phyloP scores from a whole-genome alignment of 2,113 vertebrate genomes.

The Nothoprocta pentlandii region DNA sequence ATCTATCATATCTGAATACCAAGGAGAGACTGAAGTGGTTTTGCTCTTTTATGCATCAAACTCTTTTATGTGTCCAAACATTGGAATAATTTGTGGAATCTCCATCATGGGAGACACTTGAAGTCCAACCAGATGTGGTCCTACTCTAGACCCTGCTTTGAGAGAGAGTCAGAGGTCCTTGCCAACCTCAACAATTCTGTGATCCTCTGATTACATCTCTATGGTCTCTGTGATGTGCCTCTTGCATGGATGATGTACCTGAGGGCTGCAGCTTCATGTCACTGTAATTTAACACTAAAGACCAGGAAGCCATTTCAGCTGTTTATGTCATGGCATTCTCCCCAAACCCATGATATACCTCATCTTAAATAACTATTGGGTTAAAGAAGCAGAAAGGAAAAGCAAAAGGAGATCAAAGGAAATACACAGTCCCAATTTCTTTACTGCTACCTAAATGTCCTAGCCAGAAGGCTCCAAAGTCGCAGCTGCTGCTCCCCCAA shows the following conservation, averaged over 20 bases:
- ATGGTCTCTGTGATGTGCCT: too few relatives aligned
- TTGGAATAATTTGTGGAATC: too few relatives aligned
- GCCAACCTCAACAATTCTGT: too few relatives aligned
- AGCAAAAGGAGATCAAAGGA: neutral
- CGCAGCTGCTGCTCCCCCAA: neutral
- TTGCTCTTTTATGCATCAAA: neutral
- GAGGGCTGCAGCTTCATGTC: neutral
- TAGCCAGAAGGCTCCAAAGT: neutral
- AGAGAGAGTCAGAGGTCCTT: too few relatives aligned
- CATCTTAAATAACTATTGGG: neutral
- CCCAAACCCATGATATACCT: neutral
- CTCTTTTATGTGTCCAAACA: too few relatives aligned
- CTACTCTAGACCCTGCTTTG: neutral
- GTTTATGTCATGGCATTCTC: neutral
- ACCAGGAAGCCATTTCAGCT: neutral
- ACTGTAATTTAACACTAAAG: neutral
- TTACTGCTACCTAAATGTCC: neutral
- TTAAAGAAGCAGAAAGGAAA: neutral
- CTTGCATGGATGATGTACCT: neutral
- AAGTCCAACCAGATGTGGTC: neutral
- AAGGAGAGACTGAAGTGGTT: neutral
- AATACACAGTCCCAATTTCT: neutral
- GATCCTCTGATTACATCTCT: too few relatives aligned
- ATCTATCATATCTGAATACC: neutral
- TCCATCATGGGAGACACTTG: neutral